These are phyloP conservation scores for Gouania willdenowi DNA, from an alignment of 2,797 vertebrate species.

Conservation along the genomic window DNA sequence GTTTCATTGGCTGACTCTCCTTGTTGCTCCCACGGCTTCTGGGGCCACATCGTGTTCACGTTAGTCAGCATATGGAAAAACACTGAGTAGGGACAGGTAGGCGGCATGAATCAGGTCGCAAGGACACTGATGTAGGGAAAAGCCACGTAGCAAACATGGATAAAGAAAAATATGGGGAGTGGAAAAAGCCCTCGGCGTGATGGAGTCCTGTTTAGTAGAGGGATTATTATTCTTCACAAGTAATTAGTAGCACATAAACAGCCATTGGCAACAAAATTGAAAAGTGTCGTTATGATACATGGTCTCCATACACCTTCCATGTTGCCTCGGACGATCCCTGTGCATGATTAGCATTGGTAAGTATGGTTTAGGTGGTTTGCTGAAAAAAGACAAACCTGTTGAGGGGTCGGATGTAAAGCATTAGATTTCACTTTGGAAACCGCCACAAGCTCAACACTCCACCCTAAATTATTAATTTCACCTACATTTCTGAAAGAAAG, in stretches of 20 bases:
- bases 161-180: conserved; percentile 35
- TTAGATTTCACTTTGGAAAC: conserved; percentile 13
- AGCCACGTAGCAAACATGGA: conserved; percentile 34
- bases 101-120: conserved; percentile 58
- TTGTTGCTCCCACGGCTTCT: conserved; percentile 22
- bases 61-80: conserved; percentile 66
- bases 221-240: conserved; percentile 60
- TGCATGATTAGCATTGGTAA: conserved; percentile 13
- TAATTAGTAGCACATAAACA: conserved; percentile 71
- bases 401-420: conserved; percentile 30
- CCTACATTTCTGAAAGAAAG: conserved; percentile 23
- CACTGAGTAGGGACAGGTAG: conserved; percentile 61
- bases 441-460: conserved; percentile 12
- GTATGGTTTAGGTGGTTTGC: conserved; percentile 12
- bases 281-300: conserved; percentile 63
- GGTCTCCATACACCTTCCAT: conserved; percentile 41
- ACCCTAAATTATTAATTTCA: conserved; percentile 57
- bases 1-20: conserved; percentile 50
- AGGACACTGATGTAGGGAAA: conserved; percentile 48
- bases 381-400: conserved; percentile 26
- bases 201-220: conserved; percentile 41
- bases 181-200: conserved; percentile 37
- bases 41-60: conserved; percentile 32
- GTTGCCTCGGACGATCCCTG: conserved; percentile 16
- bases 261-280: conserved; percentile 62